Evolutionary conservation across 2,113 vertebrate genomes (phyloP).

Genomic region (Zeus faber): DNA sequence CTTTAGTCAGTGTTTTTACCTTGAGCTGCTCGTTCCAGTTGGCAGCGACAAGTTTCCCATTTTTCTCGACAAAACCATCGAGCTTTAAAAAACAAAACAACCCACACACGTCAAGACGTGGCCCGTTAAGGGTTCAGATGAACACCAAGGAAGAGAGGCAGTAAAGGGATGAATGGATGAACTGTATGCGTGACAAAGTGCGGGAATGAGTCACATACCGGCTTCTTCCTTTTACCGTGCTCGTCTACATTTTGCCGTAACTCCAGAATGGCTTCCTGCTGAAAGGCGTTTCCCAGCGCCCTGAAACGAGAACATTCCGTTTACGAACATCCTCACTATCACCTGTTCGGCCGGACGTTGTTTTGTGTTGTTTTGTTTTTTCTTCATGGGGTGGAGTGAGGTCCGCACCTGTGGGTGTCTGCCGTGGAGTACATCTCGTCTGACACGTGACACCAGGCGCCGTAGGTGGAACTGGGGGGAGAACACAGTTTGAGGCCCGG

Average conservation of each 20-base stretch:
- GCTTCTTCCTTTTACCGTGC: constrained; percentile 81
- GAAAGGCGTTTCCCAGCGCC: constrained; percentile 82
- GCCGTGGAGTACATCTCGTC: constrained; percentile 83
- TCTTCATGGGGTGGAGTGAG: constrained; percentile 14
- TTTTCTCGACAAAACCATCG: constrained; percentile 78
- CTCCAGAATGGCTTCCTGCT: constrained; percentile 80
- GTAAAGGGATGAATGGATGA: neutral
- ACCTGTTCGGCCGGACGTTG: no score
- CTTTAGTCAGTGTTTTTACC: no score
- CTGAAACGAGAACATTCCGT: constrained; percentile 73
- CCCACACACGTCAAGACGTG: neutral
- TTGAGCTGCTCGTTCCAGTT: constrained; percentile 85
- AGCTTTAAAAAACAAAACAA: constrained; percentile 55
- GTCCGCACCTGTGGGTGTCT: constrained; percentile 80
- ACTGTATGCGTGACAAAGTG: neutral
- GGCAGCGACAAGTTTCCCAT: constrained; percentile 72
- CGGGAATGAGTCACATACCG: constrained; percentile 63
- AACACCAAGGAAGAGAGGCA: neutral
- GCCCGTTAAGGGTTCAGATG: no score
- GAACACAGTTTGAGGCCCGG: constrained; percentile 47
- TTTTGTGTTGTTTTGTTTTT: neutral
- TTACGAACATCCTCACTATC: no score
- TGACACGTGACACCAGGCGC: constrained; percentile 79
- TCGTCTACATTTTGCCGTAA: constrained; percentile 75
- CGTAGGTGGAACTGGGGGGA: constrained; percentile 75